Evolutionary conservation across 2,113 vertebrate genomes (phyloP), one percentile per base, ranked within the genome.

Genomic region (Callithrix jacchus): DNA sequence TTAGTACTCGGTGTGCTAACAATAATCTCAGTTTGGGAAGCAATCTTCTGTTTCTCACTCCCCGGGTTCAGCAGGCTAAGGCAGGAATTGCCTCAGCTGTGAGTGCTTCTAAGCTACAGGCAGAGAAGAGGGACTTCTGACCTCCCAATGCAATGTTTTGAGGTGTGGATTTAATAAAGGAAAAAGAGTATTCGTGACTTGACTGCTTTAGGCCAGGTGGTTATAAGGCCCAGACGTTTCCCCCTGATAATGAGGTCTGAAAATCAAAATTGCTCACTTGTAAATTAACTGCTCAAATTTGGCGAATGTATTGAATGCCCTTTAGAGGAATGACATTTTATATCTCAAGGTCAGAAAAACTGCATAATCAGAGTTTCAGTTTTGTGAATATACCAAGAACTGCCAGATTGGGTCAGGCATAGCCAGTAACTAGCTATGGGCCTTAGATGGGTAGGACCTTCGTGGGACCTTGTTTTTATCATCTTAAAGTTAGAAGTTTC

Each of bases 231-330:
- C 76, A 73, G 83, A 52, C 10, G 11, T 83, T 80, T 37, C 61
- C 52, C 42, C 47, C 40, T 1, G 0, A 27, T 76, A 85, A 89
- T 0, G 1, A 84, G 54, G 74, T 87, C 76, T 89, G 56, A 95
- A 97, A 92, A 88, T 70, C 68, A 91, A 82, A 94, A 32, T 61
- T 88, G n/a, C 58, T 89, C 42, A 27, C 47, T 91, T 97, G 66
- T 21, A 93, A 92, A 80, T 81, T 52, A 93, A 68, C 74, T 77
- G 32, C 54, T 89, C 61, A 47, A 18, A 11, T 74, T 82, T 74
- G 49, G 61, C 87, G 94, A 56, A 83, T 80, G n/a, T 61, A 79
- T 47, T 61, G 40, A 58, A 64, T 9, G 61, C 47, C 40, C 54
- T 93, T 95, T 74, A 52, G 47, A 95, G 54, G 42, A 91, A 89